phyloP scores from a whole-genome alignment of 2,113 vertebrate species.

The Meriones unguiculatus region DNA sequence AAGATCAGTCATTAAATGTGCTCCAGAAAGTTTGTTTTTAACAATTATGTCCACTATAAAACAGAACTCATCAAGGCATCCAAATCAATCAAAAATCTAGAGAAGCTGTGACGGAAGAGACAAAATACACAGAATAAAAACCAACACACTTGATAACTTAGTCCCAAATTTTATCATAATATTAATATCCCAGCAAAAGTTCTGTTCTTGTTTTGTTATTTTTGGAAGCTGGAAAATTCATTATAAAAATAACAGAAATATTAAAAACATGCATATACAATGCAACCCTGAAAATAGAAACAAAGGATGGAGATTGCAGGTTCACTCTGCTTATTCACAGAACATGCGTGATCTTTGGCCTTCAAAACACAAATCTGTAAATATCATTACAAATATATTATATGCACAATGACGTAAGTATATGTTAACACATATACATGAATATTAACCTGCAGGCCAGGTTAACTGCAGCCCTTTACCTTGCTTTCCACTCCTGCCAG shows the following conservation, averaged over 20 bases:
- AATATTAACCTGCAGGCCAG: too few species aligned
- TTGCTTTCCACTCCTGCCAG: background rate
- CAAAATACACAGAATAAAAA: background rate
- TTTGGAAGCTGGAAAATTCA: background rate
- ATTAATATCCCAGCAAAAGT: background rate
- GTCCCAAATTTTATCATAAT: background rate
- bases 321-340: background rate
- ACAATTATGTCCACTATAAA: background rate
- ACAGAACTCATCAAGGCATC: background rate
- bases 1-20: background rate
- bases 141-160: background rate
- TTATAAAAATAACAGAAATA: background rate
- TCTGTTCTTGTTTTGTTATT: background rate
- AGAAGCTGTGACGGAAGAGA: background rate
- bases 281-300: background rate
- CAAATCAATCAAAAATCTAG: slow-evolving; percentile 6
- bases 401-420: too few species aligned
- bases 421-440: too few species aligned
- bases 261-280: background rate
- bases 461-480: background rate
- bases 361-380: background rate
- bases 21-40: background rate
- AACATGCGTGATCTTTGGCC: background rate
- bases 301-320: background rate
- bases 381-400: too few species aligned